Conservation (phyloP, 2,797 vertebrate species). For the Odontamblyopus lacepedii region DNA sequence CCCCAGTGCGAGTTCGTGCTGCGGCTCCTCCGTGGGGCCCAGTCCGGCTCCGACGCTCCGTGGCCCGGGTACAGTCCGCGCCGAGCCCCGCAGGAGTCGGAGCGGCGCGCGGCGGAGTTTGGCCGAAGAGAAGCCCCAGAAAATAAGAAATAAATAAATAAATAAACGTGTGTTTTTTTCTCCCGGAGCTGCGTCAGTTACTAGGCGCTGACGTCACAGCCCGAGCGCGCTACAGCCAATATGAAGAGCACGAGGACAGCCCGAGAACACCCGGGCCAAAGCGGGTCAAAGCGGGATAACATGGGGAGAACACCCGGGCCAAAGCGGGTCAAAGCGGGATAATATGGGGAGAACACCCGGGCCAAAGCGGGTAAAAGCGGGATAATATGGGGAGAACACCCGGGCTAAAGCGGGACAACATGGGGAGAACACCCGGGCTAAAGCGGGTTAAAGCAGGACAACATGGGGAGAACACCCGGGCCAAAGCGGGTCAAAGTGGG, state of each 20-base stretch:
- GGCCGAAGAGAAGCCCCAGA: constrained; percentile 37
- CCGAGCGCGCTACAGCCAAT: constrained; percentile 75
- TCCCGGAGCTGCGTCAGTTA: constrained; percentile 90
- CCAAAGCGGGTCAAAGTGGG: too few species aligned
- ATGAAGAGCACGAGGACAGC: constrained; percentile 11
- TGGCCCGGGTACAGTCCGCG: neutral
- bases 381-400: constrained; percentile 9
- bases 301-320: constrained; percentile 46
- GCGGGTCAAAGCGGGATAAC: constrained; percentile 8
- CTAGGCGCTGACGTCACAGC: constrained; percentile 96
- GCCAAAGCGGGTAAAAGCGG: neutral
- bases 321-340: constrained; percentile 54
- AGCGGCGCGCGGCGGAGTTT: neutral
- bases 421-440: neutral
- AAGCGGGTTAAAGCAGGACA: neutral
- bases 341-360: neutral
- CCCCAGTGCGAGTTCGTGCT: neutral
- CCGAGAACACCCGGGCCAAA: neutral
- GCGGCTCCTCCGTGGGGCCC: neutral
- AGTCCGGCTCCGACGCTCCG: neutral
- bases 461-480: constrained; percentile 38
- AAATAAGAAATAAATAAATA: constrained; percentile 66
- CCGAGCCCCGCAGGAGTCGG: neutral
- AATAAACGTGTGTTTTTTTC: constrained; percentile 48
- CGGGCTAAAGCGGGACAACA: constrained; percentile 73